Conservation (phyloP, 2,888 invertebrate genomes). For the Drosophila paracracens region DNA sequence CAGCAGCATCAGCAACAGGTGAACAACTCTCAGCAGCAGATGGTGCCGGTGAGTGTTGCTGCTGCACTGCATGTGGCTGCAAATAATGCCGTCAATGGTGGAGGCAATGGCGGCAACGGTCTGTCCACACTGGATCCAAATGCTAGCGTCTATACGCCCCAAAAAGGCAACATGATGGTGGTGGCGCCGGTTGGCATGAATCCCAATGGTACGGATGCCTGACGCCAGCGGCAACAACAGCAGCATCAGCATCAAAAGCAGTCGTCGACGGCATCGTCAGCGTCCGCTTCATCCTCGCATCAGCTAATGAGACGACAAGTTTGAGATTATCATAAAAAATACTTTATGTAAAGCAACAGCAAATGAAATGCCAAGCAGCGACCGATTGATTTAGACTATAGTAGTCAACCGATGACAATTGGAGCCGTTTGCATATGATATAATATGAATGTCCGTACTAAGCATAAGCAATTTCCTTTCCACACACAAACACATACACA, state of each 20-base stretch:
- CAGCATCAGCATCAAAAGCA: constrained; percentile 8
- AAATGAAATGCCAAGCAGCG: constrained; percentile 37
- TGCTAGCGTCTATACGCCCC: constrained; percentile 96
- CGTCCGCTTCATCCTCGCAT: constrained; percentile 65
- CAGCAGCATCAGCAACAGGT: constrained; percentile 57
- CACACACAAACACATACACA: constrained; percentile 26
- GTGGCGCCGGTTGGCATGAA: constrained; percentile 76
- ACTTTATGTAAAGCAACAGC: constrained; percentile 65
- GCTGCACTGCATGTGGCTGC: constrained; percentile 72
- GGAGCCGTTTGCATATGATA: constrained; percentile 63
- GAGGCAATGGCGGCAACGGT: constrained; percentile 48
- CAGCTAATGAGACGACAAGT: constrained; percentile 83
- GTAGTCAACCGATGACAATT: constrained; percentile 32
- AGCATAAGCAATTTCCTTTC: constrained; percentile 70
- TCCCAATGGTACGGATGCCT: constrained; percentile 75
- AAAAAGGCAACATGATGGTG: constrained; percentile 86
- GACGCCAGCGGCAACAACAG: constrained; percentile 75
- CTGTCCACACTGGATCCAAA: constrained; percentile 92
- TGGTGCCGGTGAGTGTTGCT: constrained; percentile 79
- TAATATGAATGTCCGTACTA: constrained; percentile 77
- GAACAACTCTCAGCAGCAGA: constrained; percentile 65
- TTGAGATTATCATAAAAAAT: constrained; percentile 82
- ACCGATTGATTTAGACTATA: constrained; percentile 40
- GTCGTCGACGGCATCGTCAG: constrained; percentile 44
- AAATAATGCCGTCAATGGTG: constrained; percentile 53